A percentile compares a stretch with the other conserved stretches of the same genome.
phyloP scores from a whole-genome alignment of 2,797 vertebrate genomes.

The Tauraco hartlaubi region DNA sequence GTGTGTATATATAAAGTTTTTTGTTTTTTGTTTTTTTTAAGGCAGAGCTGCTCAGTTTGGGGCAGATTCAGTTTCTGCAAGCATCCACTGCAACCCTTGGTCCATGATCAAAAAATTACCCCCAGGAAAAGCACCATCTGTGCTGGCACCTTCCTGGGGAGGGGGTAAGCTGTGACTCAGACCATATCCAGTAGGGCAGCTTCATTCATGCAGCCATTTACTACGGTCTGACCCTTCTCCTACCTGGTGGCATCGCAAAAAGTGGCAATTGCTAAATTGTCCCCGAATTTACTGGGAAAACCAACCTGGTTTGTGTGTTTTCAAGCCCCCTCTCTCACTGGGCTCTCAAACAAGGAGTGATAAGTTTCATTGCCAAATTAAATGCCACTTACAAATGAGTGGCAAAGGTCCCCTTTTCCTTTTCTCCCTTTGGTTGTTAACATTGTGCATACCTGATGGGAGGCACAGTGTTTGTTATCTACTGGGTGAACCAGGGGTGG shows the following conservation, averaged over 20 bases:
- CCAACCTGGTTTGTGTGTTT: not conserved
- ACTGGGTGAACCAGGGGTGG: not conserved
- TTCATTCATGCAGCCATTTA: not conserved
- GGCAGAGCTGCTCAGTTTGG: not conserved
- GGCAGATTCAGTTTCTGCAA: not conserved
- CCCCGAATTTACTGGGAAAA: not conserved
- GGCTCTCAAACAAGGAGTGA: not conserved
- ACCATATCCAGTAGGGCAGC: not conserved
- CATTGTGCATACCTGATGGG: accelerated
- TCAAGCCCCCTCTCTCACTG: accelerated
- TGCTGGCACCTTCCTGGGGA: not conserved
- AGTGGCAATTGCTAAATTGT: accelerated
- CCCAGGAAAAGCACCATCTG: not conserved
- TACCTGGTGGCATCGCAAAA: not conserved
- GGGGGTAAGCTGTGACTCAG: not conserved
- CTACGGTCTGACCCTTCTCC: not conserved
- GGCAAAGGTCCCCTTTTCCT: not conserved
- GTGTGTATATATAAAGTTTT: not conserved
- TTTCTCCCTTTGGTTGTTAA: not conserved
- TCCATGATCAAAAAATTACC: not conserved
- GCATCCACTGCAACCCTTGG: accelerated
- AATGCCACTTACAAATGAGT: not conserved
- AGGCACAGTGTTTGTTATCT: accelerated
- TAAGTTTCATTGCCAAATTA: not conserved
- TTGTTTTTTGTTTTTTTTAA: too few relatives aligned